Conservation (phyloP, 2,797 vertebrate species). For the Tenualosa ilisha region DNA sequence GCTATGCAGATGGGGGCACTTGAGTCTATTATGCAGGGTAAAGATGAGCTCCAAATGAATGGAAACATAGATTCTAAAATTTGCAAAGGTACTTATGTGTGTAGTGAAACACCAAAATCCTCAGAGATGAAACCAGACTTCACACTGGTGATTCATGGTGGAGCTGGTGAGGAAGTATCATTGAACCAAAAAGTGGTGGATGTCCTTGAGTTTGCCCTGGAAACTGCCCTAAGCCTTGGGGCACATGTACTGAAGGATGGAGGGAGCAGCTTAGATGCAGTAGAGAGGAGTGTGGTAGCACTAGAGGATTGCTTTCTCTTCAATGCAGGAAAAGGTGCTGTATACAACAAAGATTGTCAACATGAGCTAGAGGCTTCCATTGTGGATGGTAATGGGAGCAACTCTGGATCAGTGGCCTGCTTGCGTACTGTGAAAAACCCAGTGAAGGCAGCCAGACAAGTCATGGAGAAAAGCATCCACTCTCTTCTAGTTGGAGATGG, state of each 20-base stretch:
- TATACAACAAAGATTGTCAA: slow-evolving; percentile 76
- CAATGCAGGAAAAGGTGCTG: slow-evolving; percentile 80
- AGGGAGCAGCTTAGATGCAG: slow-evolving; percentile 75
- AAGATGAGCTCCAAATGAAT: slow-evolving; percentile 55
- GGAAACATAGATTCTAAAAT: slow-evolving; percentile 32
- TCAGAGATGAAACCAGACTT: slow-evolving; percentile 55
- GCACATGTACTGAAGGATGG: slow-evolving; percentile 66
- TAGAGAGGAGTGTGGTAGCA: slow-evolving; percentile 76
- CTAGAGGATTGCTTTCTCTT: slow-evolving; percentile 81
- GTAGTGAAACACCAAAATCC: background rate
- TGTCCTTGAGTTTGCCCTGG: slow-evolving; percentile 75
- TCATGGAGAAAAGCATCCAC: slow-evolving; percentile 70
- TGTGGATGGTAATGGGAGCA: slow-evolving; percentile 67
- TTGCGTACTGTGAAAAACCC: slow-evolving; percentile 70
- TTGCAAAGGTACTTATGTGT: background rate
- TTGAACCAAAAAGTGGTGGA: slow-evolving; percentile 65
- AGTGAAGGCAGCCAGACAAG: slow-evolving; percentile 66
- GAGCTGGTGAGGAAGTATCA: slow-evolving; percentile 76
- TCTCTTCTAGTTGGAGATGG: slow-evolving; percentile 70
- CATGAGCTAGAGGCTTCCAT: slow-evolving; percentile 80
- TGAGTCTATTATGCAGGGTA: slow-evolving; percentile 64
- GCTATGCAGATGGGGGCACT: slow-evolving; percentile 76
- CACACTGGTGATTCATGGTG: slow-evolving; percentile 76
- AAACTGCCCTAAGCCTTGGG: slow-evolving; percentile 71
- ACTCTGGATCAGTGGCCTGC: slow-evolving; percentile 77